phyloP scores from a whole-genome alignment of 2,113 vertebrate genomes.

The Clarias macrocephalus region DNA sequence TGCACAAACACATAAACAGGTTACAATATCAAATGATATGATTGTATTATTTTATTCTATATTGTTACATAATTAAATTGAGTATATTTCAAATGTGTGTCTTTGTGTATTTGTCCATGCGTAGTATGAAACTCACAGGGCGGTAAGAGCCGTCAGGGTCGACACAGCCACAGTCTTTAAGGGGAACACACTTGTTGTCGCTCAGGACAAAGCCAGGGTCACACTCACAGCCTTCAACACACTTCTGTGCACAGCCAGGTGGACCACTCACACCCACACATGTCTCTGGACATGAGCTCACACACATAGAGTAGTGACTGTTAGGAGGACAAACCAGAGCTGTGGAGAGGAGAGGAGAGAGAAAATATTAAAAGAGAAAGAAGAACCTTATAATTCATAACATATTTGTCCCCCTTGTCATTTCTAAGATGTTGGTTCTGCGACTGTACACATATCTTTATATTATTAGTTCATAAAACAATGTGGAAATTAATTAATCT shows the following conservation, averaged over 20 bases:
- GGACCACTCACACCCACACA: constrained; percentile 64
- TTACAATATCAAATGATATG: neutral
- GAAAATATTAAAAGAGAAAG: constrained; percentile 51
- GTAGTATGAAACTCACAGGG: constrained; percentile 64
- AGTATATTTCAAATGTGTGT: neutral
- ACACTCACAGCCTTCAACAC: constrained; percentile 76
- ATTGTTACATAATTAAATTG: neutral
- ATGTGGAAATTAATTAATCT: neutral
- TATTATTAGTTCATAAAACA: neutral
- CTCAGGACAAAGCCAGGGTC: constrained; percentile 75
- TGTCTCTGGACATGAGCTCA: constrained; percentile 71
- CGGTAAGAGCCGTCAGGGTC: constrained; percentile 67
- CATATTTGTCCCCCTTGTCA: neutral
- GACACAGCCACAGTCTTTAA: constrained; percentile 74
- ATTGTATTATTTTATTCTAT: neutral
- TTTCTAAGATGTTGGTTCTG: too few relatives aligned
- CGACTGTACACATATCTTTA: neutral
- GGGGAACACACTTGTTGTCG: constrained; percentile 65
- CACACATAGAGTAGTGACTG: constrained; percentile 77
- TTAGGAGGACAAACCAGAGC: constrained; percentile 74
- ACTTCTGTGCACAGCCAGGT: constrained; percentile 63
- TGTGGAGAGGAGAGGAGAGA: constrained; percentile 42
- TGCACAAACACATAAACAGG: neutral
- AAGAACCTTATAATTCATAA: neutral
- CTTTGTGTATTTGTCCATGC: neutral